Evolutionary conservation across 2,113 vertebrate genomes (phyloP).

Genomic region (Prunella himalayana): DNA sequence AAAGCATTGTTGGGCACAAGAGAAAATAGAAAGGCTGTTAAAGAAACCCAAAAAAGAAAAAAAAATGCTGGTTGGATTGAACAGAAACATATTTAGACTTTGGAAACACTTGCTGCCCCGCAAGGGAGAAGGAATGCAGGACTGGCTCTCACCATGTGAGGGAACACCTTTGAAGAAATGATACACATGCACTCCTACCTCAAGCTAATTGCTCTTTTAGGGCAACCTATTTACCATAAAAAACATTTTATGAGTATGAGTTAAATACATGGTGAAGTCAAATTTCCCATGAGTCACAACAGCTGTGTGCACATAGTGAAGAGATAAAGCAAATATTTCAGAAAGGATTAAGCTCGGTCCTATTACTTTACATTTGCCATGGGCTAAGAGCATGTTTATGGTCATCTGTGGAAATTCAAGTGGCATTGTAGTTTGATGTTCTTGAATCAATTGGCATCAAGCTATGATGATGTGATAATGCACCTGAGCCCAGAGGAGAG

Average conservation of each 20-base stretch:
- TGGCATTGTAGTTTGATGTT: not conserved
- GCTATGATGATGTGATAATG: not conserved
- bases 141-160: not conserved
- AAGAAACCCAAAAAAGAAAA: not conserved
- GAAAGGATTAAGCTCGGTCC: not conserved
- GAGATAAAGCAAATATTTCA: not conserved
- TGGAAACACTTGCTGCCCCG: not conserved
- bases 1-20: fast-evolving
- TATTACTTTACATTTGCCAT: not conserved
- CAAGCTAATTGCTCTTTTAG: not conserved
- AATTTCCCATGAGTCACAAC: not conserved
- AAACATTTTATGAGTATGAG: not conserved
- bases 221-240: not conserved
- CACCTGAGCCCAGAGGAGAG: not conserved
- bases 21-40: not conserved
- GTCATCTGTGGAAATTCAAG: not conserved
- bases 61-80: not conserved
- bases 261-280: not conserved
- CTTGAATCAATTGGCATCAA: not conserved
- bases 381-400: not conserved
- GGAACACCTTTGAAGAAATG: not conserved
- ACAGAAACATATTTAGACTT: not conserved
- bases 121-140: not conserved
- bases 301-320: not conserved
- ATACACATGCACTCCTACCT: not conserved